These are phyloP conservation scores for Melanerpes formicivorus DNA, from an alignment of 2,113 vertebrate species.

Conservation along the genomic window DNA sequence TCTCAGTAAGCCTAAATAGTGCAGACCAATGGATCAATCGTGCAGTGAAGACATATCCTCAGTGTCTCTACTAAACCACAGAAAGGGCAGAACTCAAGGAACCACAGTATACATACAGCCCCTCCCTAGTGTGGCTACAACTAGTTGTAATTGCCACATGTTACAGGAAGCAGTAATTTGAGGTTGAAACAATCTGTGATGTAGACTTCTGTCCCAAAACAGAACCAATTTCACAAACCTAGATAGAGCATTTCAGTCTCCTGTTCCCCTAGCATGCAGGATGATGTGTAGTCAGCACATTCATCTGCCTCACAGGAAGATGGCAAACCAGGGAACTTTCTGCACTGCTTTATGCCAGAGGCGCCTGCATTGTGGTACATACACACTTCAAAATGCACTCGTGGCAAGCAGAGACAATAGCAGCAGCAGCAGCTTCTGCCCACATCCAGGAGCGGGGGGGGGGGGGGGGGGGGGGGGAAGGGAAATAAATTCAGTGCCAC, in stretches of 20 bases:
- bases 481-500: background rate
- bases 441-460: background rate
- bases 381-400: background rate
- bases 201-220: background rate
- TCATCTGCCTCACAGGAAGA: background rate
- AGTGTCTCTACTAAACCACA: background rate
- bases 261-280: background rate
- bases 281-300: background rate
- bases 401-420: background rate
- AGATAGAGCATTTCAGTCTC: background rate
- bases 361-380: background rate
- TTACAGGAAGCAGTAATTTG: conserved; percentile 3
- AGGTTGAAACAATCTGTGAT: background rate
- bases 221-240: background rate
- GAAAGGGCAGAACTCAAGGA: background rate
- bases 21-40: background rate
- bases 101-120: background rate
- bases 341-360: background rate
- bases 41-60: background rate
- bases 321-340: background rate
- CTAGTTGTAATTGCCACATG: background rate
- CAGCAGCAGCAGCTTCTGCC: background rate
- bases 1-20: background rate
- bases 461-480: too few relatives aligned
- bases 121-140: background rate